Conservation (phyloP, 2,113 vertebrate genomes). For the Platycercus adscitus region DNA sequence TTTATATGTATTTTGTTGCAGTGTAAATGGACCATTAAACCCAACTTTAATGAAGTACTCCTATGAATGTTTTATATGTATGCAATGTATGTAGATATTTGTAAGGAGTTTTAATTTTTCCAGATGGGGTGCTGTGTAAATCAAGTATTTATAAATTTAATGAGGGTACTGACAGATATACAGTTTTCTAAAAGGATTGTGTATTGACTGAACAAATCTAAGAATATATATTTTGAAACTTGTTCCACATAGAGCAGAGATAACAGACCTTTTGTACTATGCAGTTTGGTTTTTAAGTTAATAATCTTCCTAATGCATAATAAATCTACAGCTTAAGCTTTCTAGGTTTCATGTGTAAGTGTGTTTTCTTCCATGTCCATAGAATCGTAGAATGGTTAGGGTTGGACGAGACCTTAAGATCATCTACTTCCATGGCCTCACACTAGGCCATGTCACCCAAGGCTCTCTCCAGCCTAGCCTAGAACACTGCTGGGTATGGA, state of each 20-base stretch:
- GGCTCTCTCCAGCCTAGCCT: accelerated
- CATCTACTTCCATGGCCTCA: neutral
- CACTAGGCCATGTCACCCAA: neutral
- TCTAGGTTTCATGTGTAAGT: conserved; percentile 1
- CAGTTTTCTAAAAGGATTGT: conserved; percentile 80
- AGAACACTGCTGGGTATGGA: neutral
- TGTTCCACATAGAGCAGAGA: conserved; percentile 66
- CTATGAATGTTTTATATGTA: conserved; percentile 81
- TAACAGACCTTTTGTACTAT: conserved; percentile 78
- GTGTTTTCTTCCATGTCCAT: neutral
- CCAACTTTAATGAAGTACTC: conserved; percentile 62
- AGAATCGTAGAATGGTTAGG: neutral
- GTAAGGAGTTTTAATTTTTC: conserved; percentile 71
- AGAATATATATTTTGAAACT: conserved; percentile 81
- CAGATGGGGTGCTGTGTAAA: conserved; percentile 75
- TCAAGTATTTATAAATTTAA: conserved; percentile 82
- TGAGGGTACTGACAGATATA: conserved; percentile 73
- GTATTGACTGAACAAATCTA: conserved; percentile 76
- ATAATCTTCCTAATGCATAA: conserved; percentile 77
- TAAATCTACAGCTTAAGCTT: conserved; percentile 74
- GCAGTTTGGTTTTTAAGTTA: conserved; percentile 75
- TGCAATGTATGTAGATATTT: conserved; percentile 78
- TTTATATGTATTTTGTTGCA: conserved; percentile 79
- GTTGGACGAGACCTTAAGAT: neutral
- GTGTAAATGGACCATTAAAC: conserved; percentile 68